A percentile compares a stretch with the other conserved stretches of the same genome.
These are phyloP conservation scores for Hirundichthys speculiger DNA, from an alignment of 2,113 vertebrate genomes.

Conservation along the genomic window DNA sequence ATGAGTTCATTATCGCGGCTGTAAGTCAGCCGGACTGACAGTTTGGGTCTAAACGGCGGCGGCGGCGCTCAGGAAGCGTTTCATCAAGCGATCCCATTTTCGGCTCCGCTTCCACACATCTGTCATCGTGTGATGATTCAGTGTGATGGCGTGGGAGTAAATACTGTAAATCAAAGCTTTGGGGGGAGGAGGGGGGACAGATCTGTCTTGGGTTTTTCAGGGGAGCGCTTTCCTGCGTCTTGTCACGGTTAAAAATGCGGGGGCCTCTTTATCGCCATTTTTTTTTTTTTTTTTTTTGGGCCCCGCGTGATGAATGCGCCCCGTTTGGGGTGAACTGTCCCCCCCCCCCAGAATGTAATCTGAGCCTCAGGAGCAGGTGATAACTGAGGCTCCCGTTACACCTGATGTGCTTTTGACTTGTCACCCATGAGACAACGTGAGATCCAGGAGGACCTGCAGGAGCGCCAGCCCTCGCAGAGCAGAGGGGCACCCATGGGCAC, in stretches of 20 bases:
- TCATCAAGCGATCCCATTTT: conserved; percentile 39
- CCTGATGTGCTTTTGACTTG: conserved; percentile 57
- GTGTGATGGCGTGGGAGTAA: conserved; percentile 25
- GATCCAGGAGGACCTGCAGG: conserved; percentile 33
- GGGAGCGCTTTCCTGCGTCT: conserved; percentile 63
- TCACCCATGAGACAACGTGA: conserved; percentile 34
- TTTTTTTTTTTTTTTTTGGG: too few relatives aligned
- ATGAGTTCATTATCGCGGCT: conserved; percentile 31
- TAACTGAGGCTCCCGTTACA: conserved; percentile 62
- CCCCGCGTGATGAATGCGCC: conserved; percentile 68
- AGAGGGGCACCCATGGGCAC: not conserved
- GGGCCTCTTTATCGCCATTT: conserved; percentile 69
- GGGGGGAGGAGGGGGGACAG: conserved; percentile 24
- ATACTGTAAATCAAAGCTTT: conserved; percentile 55
- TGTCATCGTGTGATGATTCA: conserved; percentile 46
- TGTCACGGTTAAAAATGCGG: conserved; percentile 25
- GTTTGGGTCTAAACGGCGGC: conserved; percentile 31
- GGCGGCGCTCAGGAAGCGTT: conserved; percentile 22
- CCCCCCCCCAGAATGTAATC: conserved; percentile 71
- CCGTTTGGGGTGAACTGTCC: conserved; percentile 76
- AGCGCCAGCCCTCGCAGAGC: conserved; percentile 22
- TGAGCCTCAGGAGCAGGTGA: conserved; percentile 64
- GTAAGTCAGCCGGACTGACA: conserved; percentile 44
- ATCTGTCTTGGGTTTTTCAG: conserved; percentile 20
- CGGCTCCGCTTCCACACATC: conserved; percentile 29